A percentile compares a stretch with the other conserved stretches of the same genome.
These are phyloP conservation scores for Tor tambroides DNA, from an alignment of 2,113 vertebrate species.

Conservation along the genomic window DNA sequence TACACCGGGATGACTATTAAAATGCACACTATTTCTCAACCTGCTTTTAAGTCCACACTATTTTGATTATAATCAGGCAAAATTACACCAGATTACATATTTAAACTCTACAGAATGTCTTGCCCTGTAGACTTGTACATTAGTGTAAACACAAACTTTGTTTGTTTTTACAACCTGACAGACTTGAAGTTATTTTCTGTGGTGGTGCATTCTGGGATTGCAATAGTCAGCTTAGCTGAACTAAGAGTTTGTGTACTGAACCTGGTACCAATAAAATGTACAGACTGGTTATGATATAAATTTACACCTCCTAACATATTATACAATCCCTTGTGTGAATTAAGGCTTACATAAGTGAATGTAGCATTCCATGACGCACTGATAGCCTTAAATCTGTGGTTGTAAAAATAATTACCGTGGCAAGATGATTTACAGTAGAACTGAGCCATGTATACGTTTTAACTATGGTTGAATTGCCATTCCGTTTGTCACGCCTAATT, in stretches of 20 bases:
- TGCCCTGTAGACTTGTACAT: background rate
- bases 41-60: too few relatives aligned
- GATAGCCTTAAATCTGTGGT: background rate
- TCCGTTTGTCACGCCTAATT: constrained; percentile 41
- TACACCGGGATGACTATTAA: too few relatives aligned
- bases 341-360: background rate
- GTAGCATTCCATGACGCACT: background rate
- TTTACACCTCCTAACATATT: background rate
- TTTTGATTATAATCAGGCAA: too few relatives aligned
- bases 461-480: constrained; percentile 19
- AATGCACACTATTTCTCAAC: too few relatives aligned
- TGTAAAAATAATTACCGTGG: background rate
- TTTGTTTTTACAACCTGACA: background rate
- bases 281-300: background rate
- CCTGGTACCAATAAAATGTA: background rate
- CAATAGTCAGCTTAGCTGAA: background rate
- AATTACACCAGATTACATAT: too few relatives aligned
- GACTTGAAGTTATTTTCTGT: background rate
- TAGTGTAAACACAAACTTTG: background rate
- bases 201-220: background rate
- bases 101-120: background rate
- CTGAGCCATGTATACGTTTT: constrained; percentile 28
- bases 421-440: constrained; percentile 6
- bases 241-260: background rate
- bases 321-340: background rate